These are phyloP conservation scores for Microctonus hyperodae DNA, from an alignment of 2,888 invertebrate genomes.

Conservation along the genomic window DNA sequence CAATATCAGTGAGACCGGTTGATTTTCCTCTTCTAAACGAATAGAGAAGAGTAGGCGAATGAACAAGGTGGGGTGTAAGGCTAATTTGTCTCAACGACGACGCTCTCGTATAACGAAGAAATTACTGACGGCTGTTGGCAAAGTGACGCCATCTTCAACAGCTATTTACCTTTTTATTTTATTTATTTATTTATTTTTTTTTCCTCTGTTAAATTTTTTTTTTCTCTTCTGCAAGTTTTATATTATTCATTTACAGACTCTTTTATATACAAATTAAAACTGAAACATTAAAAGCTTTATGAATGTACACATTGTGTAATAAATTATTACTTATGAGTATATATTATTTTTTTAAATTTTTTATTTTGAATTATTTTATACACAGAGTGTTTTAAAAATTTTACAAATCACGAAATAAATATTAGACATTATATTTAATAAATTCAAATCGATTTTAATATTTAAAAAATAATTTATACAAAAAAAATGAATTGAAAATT, in stretches of 20 bases:
- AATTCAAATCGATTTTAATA: too few relatives aligned
- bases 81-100: constrained; percentile 44
- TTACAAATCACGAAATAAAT: too few relatives aligned
- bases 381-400: too few relatives aligned
- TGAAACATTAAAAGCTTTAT: too few relatives aligned
- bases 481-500: too few relatives aligned
- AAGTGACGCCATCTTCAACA: constrained; percentile 37
- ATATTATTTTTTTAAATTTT: too few relatives aligned
- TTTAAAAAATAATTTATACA: too few relatives aligned
- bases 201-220: not conserved
- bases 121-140: constrained; percentile 38
- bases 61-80: constrained; percentile 9
- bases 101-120: constrained; percentile 39
- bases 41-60: constrained; percentile 27
- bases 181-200: constrained; percentile 15
- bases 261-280: not conserved
- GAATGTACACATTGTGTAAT: too few relatives aligned
- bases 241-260: not conserved
- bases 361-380: too few relatives aligned
- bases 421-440: too few relatives aligned
- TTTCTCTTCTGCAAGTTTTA: not conserved
- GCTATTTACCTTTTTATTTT: constrained; percentile 38
- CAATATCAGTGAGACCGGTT: constrained; percentile 23
- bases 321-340: too few relatives aligned
- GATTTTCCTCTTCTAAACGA: constrained; percentile 24